Conservation (phyloP, 2,797 vertebrate species). For the Alca torda region DNA sequence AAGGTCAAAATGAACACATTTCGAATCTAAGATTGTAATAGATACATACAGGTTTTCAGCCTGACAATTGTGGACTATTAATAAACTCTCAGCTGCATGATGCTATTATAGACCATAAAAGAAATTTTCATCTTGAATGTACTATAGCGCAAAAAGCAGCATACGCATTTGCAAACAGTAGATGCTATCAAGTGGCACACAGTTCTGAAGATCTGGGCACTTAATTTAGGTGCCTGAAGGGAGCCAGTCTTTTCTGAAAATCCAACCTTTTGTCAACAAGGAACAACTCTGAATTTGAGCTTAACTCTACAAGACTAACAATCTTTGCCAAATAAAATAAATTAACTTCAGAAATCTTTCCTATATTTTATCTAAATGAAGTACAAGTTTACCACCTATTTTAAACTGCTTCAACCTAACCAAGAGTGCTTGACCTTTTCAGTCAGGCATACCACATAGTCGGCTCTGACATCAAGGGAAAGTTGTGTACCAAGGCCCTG, state of each 20-base stretch:
- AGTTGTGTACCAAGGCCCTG: neutral
- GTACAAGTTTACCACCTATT: neutral
- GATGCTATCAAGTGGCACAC: neutral
- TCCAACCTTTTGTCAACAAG: neutral
- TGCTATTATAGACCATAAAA: slow-evolving; percentile 27
- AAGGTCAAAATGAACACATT: neutral
- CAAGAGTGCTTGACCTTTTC: slow-evolving; percentile 12
- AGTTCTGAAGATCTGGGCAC: neutral
- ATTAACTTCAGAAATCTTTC: neutral
- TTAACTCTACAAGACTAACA: neutral
- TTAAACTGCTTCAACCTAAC: neutral
- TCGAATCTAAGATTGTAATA: neutral
- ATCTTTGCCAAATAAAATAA: neutral
- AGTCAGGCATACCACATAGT: neutral
- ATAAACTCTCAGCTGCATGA: slow-evolving; percentile 46
- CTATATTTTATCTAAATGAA: neutral
- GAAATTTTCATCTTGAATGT: neutral
- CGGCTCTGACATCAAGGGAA: slow-evolving; percentile 5
- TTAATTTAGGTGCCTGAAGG: neutral
- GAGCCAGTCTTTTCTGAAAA: neutral
- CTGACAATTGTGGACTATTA: slow-evolving; percentile 40
- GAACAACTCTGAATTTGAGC: neutral
- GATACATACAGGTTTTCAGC: slow-evolving; percentile 40
- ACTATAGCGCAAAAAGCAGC: neutral
- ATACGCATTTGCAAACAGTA: slow-evolving; percentile 13